Conservation (phyloP, 1,140 invertebrate genomes). For the Antheraea pernyi region DNA sequence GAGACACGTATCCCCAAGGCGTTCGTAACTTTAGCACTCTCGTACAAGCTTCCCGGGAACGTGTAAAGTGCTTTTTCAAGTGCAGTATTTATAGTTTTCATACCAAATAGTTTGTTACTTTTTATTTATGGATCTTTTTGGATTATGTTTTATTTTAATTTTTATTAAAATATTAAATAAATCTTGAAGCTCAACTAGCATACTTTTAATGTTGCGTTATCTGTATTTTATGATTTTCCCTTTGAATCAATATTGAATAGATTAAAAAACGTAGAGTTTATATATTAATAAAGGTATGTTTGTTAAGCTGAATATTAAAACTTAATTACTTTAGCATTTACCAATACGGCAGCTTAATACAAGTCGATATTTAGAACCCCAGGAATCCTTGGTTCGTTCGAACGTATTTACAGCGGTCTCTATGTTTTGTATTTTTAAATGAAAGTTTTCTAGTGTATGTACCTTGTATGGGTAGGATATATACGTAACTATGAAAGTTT, state of each 20-base stretch:
- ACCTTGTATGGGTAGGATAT: not conserved
- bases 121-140: constrained; percentile 9
- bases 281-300: constrained; percentile 52
- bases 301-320: constrained; percentile 48
- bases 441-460: not conserved
- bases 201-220: constrained; percentile 41
- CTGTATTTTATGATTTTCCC: not conserved
- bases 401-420: constrained; percentile 6
- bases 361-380: constrained; percentile 46
- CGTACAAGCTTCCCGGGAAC: no score
- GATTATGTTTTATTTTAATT: constrained; percentile 21
- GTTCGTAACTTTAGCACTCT: no score
- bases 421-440: not conserved
- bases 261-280: not conserved
- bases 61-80: no score
- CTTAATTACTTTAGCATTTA: constrained; percentile 71
- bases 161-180: constrained; percentile 26
- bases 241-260: constrained; percentile 1
- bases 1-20: no score
- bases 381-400: constrained; percentile 26
- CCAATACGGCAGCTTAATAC: constrained; percentile 74
- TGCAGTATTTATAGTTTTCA: not conserved
- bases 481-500: not conserved
- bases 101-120: not conserved
- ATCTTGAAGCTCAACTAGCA: constrained; percentile 35